Evolutionary conservation across 2,113 vertebrate genomes (phyloP).

Genomic region (Otocyon megalotis): DNA sequence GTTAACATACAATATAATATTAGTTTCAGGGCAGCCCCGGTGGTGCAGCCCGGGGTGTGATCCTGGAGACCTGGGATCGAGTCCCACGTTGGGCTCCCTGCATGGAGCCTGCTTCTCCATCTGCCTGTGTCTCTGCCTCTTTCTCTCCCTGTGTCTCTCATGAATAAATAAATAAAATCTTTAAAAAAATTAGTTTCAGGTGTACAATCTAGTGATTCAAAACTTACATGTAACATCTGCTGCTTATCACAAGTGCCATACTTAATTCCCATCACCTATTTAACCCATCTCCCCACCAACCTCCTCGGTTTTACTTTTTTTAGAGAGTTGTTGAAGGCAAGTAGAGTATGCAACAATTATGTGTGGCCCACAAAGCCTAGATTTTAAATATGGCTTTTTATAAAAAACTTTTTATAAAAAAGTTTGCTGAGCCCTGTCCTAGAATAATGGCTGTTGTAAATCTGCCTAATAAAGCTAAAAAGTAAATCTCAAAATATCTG

Average conservation of each 20-base stretch:
- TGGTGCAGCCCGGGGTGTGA: no score
- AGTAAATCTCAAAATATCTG: neutral
- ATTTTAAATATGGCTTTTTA: neutral
- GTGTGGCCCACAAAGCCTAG: neutral
- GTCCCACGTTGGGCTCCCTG: no score
- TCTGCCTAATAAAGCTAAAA: neutral
- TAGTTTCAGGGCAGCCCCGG: neutral
- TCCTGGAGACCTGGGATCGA: no score
- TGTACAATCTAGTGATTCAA: neutral
- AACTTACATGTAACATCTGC: neutral
- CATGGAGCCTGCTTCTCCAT: no score
- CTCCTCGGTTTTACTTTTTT: neutral
- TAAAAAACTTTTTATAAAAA: neutral
- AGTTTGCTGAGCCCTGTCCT: neutral
- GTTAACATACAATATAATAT: neutral
- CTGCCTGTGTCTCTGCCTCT: no score
- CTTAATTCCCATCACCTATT: neutral
- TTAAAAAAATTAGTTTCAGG: neutral
- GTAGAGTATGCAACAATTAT: neutral
- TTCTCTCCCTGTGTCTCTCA: no score
- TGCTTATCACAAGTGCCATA: neutral
- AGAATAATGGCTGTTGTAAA: neutral
- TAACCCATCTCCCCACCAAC: neutral
- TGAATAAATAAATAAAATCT: no score
- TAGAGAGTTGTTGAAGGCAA: neutral